A percentile compares a stretch with the other conserved stretches of the same genome.
Evolutionary conservation across 1,140 invertebrate species (phyloP).

Genomic region (Lasioglossum baleicum): DNA sequence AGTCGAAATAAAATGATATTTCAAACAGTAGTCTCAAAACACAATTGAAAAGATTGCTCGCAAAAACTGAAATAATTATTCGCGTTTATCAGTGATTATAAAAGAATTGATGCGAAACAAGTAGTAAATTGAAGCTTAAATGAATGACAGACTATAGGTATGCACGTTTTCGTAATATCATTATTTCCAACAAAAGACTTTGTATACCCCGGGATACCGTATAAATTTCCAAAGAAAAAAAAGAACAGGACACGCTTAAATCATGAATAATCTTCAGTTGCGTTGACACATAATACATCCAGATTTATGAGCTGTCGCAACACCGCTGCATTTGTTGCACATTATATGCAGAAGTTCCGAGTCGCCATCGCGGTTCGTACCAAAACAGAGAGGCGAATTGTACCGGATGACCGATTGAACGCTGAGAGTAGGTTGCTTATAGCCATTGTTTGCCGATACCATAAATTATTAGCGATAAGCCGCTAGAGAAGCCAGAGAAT

Average conservation of each 20-base stretch:
- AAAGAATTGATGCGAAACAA: no score
- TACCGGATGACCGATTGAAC: constrained; percentile 53
- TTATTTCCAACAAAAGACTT: neutral
- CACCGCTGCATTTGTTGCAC: neutral
- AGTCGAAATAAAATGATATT: no score
- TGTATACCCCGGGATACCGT: neutral
- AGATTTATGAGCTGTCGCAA: neutral
- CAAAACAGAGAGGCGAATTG: neutral
- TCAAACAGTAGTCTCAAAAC: no score
- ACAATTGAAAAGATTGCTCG: no score
- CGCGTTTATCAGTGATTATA: no score
- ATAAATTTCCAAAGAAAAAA: neutral
- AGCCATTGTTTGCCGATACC: constrained; percentile 63
- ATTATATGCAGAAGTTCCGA: neutral
- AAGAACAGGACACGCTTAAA: neutral
- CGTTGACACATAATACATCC: neutral
- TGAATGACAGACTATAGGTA: neutral
- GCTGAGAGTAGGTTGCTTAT: constrained; percentile 54
- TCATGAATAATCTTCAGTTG: neutral
- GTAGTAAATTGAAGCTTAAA: neutral
- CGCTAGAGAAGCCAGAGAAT: constrained; percentile 57
- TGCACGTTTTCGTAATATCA: neutral
- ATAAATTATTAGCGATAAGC: constrained; percentile 72
- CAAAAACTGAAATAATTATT: no score
- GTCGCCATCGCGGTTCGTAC: neutral